These are phyloP conservation scores for Bombus confusus DNA, from an alignment of 1,140 invertebrate species.

Conservation along the genomic window DNA sequence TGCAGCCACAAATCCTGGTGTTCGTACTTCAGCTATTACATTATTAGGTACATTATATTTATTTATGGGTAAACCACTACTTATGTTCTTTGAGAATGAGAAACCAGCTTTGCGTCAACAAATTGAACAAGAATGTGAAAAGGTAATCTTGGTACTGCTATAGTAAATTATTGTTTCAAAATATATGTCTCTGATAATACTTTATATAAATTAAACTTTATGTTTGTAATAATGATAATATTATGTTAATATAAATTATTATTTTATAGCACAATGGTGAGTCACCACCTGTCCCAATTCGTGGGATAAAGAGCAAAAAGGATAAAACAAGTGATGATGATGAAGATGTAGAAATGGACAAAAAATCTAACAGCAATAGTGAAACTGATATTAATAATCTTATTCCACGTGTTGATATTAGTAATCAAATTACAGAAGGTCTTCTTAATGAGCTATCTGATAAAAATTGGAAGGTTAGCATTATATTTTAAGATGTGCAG, in stretches of 20 bases:
- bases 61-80: conserved; percentile 90
- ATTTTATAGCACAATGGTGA: conserved; percentile 84
- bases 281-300: conserved; percentile 87
- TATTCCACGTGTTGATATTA: conserved; percentile 91
- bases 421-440: conserved; percentile 91
- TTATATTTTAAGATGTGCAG: neutral
- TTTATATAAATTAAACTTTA: neutral
- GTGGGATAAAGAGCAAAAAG: conserved; percentile 82
- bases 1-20: conserved; percentile 91
- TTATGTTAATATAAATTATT: conserved; percentile 21
- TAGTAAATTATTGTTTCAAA: neutral
- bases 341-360: conserved; percentile 83
- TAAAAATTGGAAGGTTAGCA: conserved; percentile 95
- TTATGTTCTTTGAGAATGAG: conserved; percentile 93
- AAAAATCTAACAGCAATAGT: conserved; percentile 76
- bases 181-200: neutral
- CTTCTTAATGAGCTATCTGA: conserved; percentile 92
- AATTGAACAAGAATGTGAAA: conserved; percentile 94
- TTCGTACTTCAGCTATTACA: conserved; percentile 89
- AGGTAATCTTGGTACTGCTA: conserved; percentile 79
- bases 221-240: neutral
- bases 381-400: conserved; percentile 86
- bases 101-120: conserved; percentile 93
- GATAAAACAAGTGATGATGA: conserved; percentile 78
- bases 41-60: conserved; percentile 89